Base-by-base conservation (phyloP, 1,140 invertebrate genomes). In the Achroia grisella region DNA sequence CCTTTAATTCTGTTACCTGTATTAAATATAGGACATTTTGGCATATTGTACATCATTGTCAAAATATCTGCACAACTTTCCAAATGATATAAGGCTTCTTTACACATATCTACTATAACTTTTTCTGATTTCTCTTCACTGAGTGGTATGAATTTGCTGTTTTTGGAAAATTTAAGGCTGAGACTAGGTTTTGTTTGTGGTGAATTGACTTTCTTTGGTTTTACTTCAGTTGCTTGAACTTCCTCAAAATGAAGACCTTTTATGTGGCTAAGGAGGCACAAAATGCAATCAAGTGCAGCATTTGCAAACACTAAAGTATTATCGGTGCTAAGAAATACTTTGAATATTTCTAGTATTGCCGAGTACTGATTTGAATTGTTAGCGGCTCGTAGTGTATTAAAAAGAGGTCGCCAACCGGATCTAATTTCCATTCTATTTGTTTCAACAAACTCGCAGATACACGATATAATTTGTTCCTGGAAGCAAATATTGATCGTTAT, bases 391-490 rank as follows among this genome's bases (percentile, higher is more conserved):
- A 98, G 73, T 2, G 96, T 95, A 4, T 95, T 95, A 71, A 98
- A 98, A 1, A 98, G 81, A 1, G 97, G 95, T 35, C 96, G 85
- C 97, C 97, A 98, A 0, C 96, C 97, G 0, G 96, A 97, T 59
- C 93, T 89, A 10, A 98, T 97, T 86, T 98, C 96, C 10, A 92
- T 93, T 62, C 94, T 90, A 71, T 96, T 96, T 0, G 94, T 95
- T 86, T 98, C 97, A 0, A 98, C 96, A 71, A 97, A 96, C 83
- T 97, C 96, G 81, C 96, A 98, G 13, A 98, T 93, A 55, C 95
- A 97, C 47, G 95, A 95, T 30, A 98, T 94, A 67, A 98, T 97
- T 92, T 98, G 90, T 63, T 91, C 90, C 88, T 91, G 71, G 67
- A 88, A 82, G 58, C 44, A 68, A 56, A 60, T n/a, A 14, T 27